These are phyloP conservation scores for Sapayoa aenigma DNA, from an alignment of 2,113 vertebrate genomes.

Conservation along the genomic window DNA sequence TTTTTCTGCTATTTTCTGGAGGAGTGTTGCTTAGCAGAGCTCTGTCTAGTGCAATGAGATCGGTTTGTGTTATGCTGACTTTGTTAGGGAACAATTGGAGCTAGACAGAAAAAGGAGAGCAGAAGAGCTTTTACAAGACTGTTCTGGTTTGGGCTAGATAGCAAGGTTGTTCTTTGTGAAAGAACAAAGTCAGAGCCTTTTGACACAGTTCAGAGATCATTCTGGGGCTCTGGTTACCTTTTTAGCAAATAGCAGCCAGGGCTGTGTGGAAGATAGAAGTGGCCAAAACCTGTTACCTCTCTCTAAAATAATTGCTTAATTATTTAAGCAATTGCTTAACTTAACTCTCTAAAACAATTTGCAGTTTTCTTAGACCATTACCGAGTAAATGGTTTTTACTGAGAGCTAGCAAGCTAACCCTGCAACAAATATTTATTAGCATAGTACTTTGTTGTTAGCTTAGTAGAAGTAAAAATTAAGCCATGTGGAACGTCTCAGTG, in stretches of 20 bases:
- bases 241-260: not conserved
- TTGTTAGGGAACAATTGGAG: not conserved
- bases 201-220: not conserved
- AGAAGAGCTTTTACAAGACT: not conserved
- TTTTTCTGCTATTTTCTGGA: not conserved
- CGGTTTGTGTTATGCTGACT: not conserved
- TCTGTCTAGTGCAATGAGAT: not conserved
- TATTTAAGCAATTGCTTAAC: too few species aligned
- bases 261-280: not conserved
- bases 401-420: not conserved
- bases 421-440: not conserved
- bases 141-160: conserved; percentile 9
- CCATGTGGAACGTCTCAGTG: not conserved
- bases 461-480: not conserved
- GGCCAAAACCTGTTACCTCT: not conserved
- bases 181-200: not conserved
- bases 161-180: not conserved
- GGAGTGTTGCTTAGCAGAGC: conserved; percentile 40
- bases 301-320: too few species aligned
- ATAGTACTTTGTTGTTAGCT: not conserved
- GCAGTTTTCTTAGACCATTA: not conserved
- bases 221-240: not conserved
- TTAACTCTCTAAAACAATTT: not conserved
- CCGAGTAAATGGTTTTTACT: not conserved
- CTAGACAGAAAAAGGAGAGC: not conserved